Evolutionary conservation across 1,140 invertebrate genomes (phyloP), one percentile per base, ranked within the genome.

Genomic region (Calosoma granatense): DNA sequence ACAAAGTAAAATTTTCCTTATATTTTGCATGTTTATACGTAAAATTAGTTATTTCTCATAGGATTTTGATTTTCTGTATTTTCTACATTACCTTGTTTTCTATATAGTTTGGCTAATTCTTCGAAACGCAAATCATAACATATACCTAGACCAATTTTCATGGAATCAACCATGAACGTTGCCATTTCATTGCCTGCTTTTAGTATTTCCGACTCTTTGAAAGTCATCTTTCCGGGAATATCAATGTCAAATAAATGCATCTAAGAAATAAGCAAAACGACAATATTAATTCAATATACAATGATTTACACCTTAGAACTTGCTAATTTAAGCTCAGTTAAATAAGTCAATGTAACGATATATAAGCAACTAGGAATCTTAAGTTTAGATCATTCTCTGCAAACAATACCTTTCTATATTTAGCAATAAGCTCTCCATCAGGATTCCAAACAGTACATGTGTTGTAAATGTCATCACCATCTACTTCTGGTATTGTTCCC

Each of bases 181-280:
- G 84, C 86, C 15, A 95, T 75, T 1, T 80, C 69, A 66, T 88
- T 78, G 2, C 94, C 95, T 1, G 88, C 73, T 55, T 77, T 81
- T 0, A 97, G 69, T 0, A 84, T 83, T 61, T 94, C 87, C 0
- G 93, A 96, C 70, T 98, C 94, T 67, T 91, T 87, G 65, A 97
- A 96, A n/a, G 82, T 86, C 30, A 97, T 92, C 71, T 91, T 90
- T 20, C 86, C 89, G 52, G 92, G 91, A 54, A 97, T 87, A 66
- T 97, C 88, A 67, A 97, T 95, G 73, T 97, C 94, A 73, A 97
- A 97, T 22, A 98, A 78, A 76, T 98, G 95, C 66, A 95, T 78
- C 87, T n/a, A n/a, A n/a, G n/a, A n/a, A n/a, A n/a, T n/a, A n/a
- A n/a, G n/a, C n/a, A n/a, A n/a, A n/a, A n/a, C n/a, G 90, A 65